Evolutionary conservation across 2,888 invertebrate genomes (phyloP), one percentile per base, ranked within the genome.

Genomic region (Lagria hirta): DNA sequence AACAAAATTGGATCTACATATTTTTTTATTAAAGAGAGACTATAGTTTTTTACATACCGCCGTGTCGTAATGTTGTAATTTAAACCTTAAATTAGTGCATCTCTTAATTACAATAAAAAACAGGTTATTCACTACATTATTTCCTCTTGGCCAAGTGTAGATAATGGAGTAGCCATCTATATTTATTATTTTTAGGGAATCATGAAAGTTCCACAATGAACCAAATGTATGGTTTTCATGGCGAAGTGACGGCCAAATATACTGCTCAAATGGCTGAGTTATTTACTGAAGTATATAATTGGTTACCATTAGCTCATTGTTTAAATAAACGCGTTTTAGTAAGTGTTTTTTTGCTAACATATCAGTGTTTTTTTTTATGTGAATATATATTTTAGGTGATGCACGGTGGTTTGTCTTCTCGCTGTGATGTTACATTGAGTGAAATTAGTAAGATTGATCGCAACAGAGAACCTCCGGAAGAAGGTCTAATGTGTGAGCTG

Each of bases 181-280:
- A 18, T 18, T 18, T 18, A n/a, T 6, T n/a, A 22, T 3, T n/a
- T 16, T 16, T 69, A 93, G 94, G 97, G n/a, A 99, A 99, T 74
- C 98, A 99, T 69, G 98, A 99, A 70, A 95, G 95, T 58, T 81
- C 87, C 27, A 94, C 90, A 47, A 99, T 99, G 98, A 99, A 99
- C 74, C 91, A 95, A 73, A 96, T 99, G 91, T 99, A 99, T 72
- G 99, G 99, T 1, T 99, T 99, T 76, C 91, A 95, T 51, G 99
- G 98, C 1, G 99, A 99, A 75, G 98, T 99, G 1, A 91, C 92
- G 61, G 84, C 91, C 3, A 99, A 99, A 74, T 99, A 96, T 72
- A 87, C 89, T 1, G 77, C 83, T 11, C 88, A 94, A 70, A 98
- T 99, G 97, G 90, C 93, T 0, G 92, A 96, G 52, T 79, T 98